phyloP scores from a whole-genome alignment of 2,113 vertebrate species.

The Ciconia boyciana region DNA sequence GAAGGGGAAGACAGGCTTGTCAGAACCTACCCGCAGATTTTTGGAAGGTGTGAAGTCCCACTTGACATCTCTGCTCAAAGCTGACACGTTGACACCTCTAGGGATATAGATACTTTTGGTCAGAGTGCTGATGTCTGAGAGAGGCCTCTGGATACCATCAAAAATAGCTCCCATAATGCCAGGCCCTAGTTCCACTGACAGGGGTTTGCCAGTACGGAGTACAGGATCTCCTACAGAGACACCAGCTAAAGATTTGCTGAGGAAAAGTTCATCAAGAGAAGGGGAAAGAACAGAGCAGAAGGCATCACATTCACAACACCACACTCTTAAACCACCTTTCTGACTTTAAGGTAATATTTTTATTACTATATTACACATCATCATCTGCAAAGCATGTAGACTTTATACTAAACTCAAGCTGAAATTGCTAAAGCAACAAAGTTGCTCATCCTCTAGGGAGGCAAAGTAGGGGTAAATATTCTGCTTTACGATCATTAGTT shows the following conservation, averaged over 20 bases:
- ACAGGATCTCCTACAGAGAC: conserved; percentile 97
- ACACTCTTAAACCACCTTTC: not conserved
- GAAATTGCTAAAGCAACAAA: not conserved
- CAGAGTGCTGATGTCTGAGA: conserved; percentile 90
- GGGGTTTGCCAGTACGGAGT: conserved; percentile 93
- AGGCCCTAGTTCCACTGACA: conserved; percentile 94
- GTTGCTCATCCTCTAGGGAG: not conserved
- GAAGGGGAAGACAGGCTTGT: not conserved
- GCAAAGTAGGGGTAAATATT: not conserved
- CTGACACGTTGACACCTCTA: conserved; percentile 93
- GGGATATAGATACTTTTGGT: conserved; percentile 98
- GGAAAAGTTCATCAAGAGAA: conserved; percentile 72
- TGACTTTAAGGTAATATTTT: not conserved
- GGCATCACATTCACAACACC: not conserved
- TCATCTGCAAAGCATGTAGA: not conserved
- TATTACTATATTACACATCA: not conserved
- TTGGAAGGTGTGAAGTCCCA: conserved; percentile 93
- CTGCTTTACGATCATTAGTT: not conserved
- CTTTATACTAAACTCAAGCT: not conserved
- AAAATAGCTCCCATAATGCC: conserved; percentile 99
- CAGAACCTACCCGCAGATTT: conserved; percentile 83
- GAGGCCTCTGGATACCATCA: conserved; percentile 96
- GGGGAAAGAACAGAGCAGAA: not conserved
- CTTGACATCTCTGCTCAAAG: conserved; percentile 90
- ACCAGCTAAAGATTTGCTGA: conserved; percentile 83